Evolutionary conservation across 30 jellyfish, hydroid and myxozoan genomes (phyloP).

Genomic region (Turritopsis dohrnii): DNA sequence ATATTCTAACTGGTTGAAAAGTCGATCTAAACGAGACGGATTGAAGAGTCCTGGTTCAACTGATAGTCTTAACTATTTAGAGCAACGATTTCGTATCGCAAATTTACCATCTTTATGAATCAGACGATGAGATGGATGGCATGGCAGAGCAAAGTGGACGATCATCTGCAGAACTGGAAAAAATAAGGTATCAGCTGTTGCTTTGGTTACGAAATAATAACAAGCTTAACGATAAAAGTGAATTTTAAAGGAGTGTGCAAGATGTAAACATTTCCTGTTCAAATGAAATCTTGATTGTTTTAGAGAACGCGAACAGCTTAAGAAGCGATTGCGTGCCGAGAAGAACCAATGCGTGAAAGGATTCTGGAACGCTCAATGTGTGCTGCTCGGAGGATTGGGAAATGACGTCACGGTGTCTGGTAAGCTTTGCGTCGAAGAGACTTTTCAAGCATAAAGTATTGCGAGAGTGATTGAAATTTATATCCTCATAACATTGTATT

Average conservation of each 20-base stretch:
- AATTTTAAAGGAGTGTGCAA: too few species aligned
- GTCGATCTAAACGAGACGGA: too few species aligned
- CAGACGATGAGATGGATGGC: conserved; percentile 60
- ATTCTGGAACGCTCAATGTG: conserved; percentile 70
- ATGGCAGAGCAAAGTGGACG: not conserved
- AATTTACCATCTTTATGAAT: conserved; percentile 61
- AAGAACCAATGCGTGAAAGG: conserved; percentile 50
- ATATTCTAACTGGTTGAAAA: too few species aligned
- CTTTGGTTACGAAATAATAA: too few species aligned
- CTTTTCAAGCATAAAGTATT: too few species aligned
- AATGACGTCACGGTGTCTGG: conserved; percentile 27
- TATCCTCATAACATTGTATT: not conserved
- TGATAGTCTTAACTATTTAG: conserved; percentile 31
- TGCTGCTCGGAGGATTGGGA: conserved; percentile 87
- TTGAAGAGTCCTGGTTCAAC: not conserved
- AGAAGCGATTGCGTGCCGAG: conserved; percentile 1
- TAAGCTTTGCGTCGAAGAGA: too few species aligned
- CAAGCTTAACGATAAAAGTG: not conserved
- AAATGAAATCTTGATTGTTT: too few species aligned
- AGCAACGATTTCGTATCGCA: conserved; percentile 68
- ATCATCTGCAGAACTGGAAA: not conserved
- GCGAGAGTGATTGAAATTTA: too few species aligned
- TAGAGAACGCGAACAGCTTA: conserved; percentile 4
- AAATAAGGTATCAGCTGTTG: not conserved
- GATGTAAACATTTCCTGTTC: too few species aligned